A percentile compares a stretch with the other conserved stretches of the same genome.
Conservation (phyloP, 2,888 invertebrate genomes). For the Cerastis rubricosa region DNA sequence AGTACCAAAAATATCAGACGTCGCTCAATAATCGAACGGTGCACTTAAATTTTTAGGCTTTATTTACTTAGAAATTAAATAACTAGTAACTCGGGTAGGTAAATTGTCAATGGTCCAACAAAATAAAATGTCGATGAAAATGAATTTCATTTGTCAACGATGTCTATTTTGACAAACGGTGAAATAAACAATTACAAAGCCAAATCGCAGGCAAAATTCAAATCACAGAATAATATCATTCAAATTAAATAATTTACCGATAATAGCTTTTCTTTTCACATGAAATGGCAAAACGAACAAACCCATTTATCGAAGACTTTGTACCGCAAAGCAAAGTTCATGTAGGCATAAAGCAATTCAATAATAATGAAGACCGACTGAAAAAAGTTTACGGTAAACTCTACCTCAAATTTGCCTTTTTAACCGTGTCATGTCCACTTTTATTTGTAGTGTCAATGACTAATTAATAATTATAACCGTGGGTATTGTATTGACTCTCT, state of each 20-base stretch:
- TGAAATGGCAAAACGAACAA: slow-evolving; percentile 85
- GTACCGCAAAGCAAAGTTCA: slow-evolving; percentile 86
- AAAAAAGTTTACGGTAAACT: slow-evolving; percentile 83
- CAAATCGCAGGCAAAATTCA: slow-evolving; percentile 49
- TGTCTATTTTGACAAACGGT: slow-evolving; percentile 18
- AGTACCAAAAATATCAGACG: neutral
- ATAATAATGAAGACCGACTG: slow-evolving; percentile 84
- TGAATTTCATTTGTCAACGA: neutral
- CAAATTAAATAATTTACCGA: neutral
- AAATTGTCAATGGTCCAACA: slow-evolving; percentile 11
- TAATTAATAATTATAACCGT: neutral
- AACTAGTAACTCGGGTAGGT: neutral
- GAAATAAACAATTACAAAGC: slow-evolving; percentile 44
- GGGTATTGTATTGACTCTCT: neutral
- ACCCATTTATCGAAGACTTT: slow-evolving; percentile 85
- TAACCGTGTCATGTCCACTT: neutral
- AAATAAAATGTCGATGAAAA: neutral
- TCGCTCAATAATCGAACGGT: neutral
- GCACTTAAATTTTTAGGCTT: neutral
- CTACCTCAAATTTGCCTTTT: neutral
- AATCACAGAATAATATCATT: neutral
- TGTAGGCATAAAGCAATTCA: slow-evolving; percentile 84
- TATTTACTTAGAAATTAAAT: neutral
- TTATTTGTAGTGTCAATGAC: neutral
- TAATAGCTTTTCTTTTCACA: neutral